These are phyloP conservation scores for Orchestes rusci DNA, from an alignment of 2,888 invertebrate genomes.

Conservation along the genomic window DNA sequence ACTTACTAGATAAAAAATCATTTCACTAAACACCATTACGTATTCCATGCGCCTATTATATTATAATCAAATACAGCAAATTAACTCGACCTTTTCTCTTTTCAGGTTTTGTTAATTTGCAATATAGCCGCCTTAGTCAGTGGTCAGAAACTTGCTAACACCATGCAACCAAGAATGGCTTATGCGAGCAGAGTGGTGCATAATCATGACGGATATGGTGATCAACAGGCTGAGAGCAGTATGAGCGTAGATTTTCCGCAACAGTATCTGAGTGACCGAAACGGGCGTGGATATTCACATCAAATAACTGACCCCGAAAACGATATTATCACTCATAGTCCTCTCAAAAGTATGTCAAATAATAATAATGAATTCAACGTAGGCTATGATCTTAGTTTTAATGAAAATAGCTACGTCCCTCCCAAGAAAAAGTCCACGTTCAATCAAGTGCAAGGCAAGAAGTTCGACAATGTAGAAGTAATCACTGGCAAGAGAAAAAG, in stretches of 20 bases:
- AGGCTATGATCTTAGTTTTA: constrained; percentile 17
- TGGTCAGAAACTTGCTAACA: constrained; percentile 13
- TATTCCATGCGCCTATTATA: constrained; percentile 1
- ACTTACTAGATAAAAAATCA: constrained; percentile 10
- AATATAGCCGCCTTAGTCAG: constrained; percentile 5
- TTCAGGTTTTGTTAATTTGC: constrained; percentile 14
- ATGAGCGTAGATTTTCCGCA: constrained; percentile 10
- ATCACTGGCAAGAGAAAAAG: constrained; percentile 17
- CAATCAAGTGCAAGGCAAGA: neutral
- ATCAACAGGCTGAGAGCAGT: constrained; percentile 12
- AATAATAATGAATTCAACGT: constrained; percentile 14
- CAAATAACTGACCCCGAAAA: too few species aligned
- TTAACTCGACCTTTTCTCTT: constrained; percentile 5
- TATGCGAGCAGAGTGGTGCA: constrained; percentile 13
- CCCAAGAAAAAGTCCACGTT: neutral
- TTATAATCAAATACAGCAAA: constrained; percentile 3
- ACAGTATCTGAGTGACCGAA: neutral
- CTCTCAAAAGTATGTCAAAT: neutral
- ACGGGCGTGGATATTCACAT: too few species aligned
- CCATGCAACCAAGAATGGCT: constrained; percentile 7
- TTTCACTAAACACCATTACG: constrained; percentile 9
- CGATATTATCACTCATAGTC: neutral
- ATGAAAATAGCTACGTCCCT: constrained; percentile 3
- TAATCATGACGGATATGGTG: constrained; percentile 3
- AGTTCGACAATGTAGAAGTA: constrained; percentile 20